Conservation (phyloP, 2,113 vertebrate species). For the Solenodon paradoxus region DNA sequence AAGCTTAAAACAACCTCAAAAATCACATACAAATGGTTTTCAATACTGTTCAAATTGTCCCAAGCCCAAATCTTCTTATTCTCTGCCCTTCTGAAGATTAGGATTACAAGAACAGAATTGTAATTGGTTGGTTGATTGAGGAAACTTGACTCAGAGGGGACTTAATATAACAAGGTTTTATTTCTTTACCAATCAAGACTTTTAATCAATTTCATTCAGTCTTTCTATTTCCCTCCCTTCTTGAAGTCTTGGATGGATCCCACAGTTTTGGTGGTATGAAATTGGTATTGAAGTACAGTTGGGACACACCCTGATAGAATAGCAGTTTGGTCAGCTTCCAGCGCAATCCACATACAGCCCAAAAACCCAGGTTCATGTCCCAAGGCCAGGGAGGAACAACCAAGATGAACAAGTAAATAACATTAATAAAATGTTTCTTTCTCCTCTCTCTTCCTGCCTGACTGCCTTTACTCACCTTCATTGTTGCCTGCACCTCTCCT, state of each 20-base stretch:
- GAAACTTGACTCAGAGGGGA: not conserved
- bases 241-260: not conserved
- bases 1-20: not conserved
- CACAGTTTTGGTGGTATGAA: not conserved
- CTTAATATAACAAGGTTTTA: not conserved
- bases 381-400: too few species aligned
- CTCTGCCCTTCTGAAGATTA: not conserved
- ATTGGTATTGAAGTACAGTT: too few species aligned
- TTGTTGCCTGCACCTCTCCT: too few species aligned
- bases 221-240: not conserved
- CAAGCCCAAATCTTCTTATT: not conserved
- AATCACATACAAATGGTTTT: not conserved
- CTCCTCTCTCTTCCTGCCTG: too few species aligned
- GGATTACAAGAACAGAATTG: not conserved
- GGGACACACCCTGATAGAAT: too few species aligned
- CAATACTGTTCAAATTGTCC: not conserved
- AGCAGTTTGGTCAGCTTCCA: too few species aligned
- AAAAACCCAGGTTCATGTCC: too few species aligned
- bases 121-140: not conserved
- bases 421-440: too few species aligned
- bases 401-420: too few species aligned
- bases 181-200: not conserved
- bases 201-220: not conserved
- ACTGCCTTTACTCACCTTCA: too few species aligned
- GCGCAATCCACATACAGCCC: too few species aligned